These are phyloP conservation scores for Echiichthys vipera DNA, from an alignment of 2,797 vertebrate species.

Conservation along the genomic window DNA sequence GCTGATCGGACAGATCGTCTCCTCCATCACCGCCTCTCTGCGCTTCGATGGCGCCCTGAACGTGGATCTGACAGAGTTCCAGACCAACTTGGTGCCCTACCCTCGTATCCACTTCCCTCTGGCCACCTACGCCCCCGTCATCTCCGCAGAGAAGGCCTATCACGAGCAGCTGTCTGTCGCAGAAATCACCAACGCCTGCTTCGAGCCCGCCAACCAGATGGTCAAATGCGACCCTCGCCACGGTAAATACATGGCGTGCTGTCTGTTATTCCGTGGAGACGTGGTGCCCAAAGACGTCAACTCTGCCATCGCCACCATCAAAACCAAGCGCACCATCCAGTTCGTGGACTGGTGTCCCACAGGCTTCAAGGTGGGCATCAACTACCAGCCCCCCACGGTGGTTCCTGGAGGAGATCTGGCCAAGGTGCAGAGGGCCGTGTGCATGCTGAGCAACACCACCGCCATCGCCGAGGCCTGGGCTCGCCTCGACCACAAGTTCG, in stretches of 20 bases:
- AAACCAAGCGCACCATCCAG: constrained; percentile 92
- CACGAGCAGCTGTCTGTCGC: constrained; percentile 81
- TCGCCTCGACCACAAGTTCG: constrained; percentile 83
- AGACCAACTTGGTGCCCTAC: constrained; percentile 85
- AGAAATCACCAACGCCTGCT: constrained; percentile 83
- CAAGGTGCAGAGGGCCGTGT: constrained; percentile 88
- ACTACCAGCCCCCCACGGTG: constrained; percentile 87
- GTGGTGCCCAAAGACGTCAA: constrained; percentile 92
- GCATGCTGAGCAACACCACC: constrained; percentile 90
- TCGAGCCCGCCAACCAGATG: constrained; percentile 84
- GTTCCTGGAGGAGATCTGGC: constrained; percentile 89
- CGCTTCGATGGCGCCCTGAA: constrained; percentile 84
- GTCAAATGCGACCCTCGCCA: constrained; percentile 77
- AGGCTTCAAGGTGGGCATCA: constrained; percentile 92
- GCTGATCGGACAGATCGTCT: constrained; percentile 85
- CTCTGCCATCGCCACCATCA: constrained; percentile 91
- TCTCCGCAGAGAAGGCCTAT: constrained; percentile 83
- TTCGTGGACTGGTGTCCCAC: constrained; percentile 96
- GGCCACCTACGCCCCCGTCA: constrained; percentile 82
- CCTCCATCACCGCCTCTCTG: constrained; percentile 86
- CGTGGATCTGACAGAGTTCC: constrained; percentile 82
- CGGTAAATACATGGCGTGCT: constrained; percentile 91
- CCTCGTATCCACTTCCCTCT: constrained; percentile 84
- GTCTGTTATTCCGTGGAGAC: constrained; percentile 88
- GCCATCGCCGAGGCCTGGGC: constrained; percentile 85